Evolutionary conservation across 2,797 vertebrate genomes (phyloP), one percentile per base, ranked within the genome.

Genomic region (Poeciliopsis paucimaculata): DNA sequence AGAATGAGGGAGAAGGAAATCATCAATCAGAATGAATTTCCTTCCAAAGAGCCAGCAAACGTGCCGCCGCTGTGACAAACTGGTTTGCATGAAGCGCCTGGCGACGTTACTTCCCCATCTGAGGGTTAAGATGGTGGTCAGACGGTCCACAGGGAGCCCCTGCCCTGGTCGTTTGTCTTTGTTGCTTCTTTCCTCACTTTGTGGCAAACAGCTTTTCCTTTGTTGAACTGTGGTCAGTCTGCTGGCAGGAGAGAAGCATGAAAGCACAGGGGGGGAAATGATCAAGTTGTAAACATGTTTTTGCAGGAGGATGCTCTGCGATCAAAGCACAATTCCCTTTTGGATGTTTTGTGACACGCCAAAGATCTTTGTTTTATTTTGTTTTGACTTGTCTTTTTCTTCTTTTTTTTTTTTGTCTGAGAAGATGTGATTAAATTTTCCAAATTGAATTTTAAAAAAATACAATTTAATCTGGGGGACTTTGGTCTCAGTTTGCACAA

Each of bases 151-250:
- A 77, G 73, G 28, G 77, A 64, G 43, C 47, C 43, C 2, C 60
- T 64, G 72, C 66, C 74, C 55, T 53, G 76, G 60, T 77, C 72
- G 36, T 85, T 86, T 84, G 68, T 90, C 86, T 80, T 26, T 76
- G 76, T 75, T 84, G 79, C 55, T 84, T 41, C 68, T 36, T 39
- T 55, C 57, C 53, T 47, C 34, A 18, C 28, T 70, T 36, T 5
- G 3, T 68, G 15, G 34, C 71, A 53, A 88, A 86, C 77, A 80
- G 10, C 55, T 79, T 77, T 78, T 55, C 47, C 43, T 41, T 73
- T 45, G 43, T 16, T 72, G 55, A 72, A 66, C 45, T 64, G 26
- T 34, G 26, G 15, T 41, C 47, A 47, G 41, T 72, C 39, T 73
- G 74, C 64, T 28, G 26, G 10, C 4, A 31, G 43, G 68, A 79